A percentile compares a stretch with the other conserved stretches of the same genome.
Conservation (phyloP, 2,113 vertebrate genomes). For the Clarias magur region DNA sequence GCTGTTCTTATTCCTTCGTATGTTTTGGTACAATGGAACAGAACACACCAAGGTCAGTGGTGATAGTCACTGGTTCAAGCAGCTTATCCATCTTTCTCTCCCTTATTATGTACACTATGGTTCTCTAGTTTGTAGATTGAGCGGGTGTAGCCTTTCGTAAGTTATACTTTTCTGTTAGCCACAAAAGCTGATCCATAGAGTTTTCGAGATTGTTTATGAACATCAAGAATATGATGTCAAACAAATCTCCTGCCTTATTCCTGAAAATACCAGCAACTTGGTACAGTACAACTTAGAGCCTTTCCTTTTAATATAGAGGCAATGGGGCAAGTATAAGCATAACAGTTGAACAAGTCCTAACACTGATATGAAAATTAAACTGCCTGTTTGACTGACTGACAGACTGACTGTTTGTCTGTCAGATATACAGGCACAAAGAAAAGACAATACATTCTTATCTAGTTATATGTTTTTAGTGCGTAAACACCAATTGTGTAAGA, state of each 20-base stretch:
- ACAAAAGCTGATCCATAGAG: not conserved
- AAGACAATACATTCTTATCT: not conserved
- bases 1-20: not conserved
- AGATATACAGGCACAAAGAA: not conserved
- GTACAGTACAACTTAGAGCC: not conserved
- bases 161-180: not conserved
- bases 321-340: not conserved
- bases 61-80: not conserved
- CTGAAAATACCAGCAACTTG: not conserved
- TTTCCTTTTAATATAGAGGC: not conserved
- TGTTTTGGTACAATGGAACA: not conserved
- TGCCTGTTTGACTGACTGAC: too few relatives aligned
- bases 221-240: not conserved
- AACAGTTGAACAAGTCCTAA: not conserved
- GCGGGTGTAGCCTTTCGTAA: not conserved
- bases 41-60: not conserved
- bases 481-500: not conserved
- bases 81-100: too few relatives aligned
- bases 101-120: not conserved
- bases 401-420: not conserved
- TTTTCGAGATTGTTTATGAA: not conserved
- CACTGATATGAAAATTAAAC: not conserved
- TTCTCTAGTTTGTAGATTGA: not conserved
- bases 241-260: not conserved
- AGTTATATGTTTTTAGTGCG: not conserved